Evolutionary conservation across 2,797 vertebrate genomes (phyloP).

Genomic region (Muscicapa comitata): DNA sequence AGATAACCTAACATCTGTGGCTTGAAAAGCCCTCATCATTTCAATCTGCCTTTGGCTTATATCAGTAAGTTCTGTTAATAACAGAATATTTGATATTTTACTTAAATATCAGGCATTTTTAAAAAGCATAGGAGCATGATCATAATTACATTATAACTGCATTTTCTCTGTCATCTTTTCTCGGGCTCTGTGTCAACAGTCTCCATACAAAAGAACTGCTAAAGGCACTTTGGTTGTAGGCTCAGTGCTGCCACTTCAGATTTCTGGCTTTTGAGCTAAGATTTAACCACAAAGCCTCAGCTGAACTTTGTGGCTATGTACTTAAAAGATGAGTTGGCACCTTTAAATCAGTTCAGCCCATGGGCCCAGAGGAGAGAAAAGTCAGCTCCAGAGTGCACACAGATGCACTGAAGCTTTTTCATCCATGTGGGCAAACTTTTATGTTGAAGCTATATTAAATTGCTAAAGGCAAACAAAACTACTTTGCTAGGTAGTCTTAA

Average conservation of each 20-base stretch:
- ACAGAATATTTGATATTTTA: not conserved
- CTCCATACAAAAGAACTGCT: not conserved
- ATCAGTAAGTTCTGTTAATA: not conserved
- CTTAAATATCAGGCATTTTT: not conserved
- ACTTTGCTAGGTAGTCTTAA: conserved; percentile 51
- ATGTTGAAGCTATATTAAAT: conserved; percentile 60
- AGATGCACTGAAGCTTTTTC: conserved; percentile 34
- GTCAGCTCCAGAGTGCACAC: not conserved
- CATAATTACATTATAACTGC: not conserved
- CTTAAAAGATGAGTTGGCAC: conserved; percentile 52
- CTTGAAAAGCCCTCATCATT: not conserved
- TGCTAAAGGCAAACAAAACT: conserved; percentile 65
- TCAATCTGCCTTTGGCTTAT: not conserved
- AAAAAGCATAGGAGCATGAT: not conserved
- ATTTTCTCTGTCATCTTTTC: not conserved
- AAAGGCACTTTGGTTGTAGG: not conserved
- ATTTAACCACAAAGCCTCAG: conserved; percentile 14
- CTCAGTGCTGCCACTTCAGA: not conserved
- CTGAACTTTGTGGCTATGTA: conserved; percentile 44
- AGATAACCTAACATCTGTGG: not conserved
- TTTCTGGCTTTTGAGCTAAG: conserved; percentile 11
- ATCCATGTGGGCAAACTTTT: conserved; percentile 49
- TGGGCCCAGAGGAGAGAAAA: conserved; percentile 23
- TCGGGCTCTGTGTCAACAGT: not conserved
- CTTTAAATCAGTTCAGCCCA: conserved; percentile 43